Evolutionary conservation across 2,113 vertebrate species (phyloP).

Genomic region (Hystrix cristata): DNA sequence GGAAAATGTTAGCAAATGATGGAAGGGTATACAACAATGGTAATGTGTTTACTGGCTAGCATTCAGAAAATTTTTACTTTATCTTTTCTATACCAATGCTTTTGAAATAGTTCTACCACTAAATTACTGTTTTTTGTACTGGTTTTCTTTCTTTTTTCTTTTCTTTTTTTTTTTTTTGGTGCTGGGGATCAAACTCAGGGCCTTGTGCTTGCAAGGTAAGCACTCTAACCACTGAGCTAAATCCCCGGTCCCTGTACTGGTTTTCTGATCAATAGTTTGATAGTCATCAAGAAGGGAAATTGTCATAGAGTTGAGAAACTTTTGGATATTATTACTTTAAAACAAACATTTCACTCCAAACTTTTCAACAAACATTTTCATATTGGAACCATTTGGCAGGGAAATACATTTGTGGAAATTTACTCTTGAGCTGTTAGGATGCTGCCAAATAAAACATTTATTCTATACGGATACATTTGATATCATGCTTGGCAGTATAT

Average conservation of each 20-base stretch:
- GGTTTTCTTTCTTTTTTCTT: neutral
- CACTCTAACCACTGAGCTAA: too few relatives aligned
- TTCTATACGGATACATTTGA: neutral
- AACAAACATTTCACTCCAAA: neutral
- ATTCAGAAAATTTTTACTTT: neutral
- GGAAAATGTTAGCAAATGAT: neutral
- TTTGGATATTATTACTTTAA: neutral
- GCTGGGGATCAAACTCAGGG: too few relatives aligned
- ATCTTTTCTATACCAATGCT: neutral
- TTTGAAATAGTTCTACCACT: neutral
- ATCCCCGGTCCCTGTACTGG: neutral
- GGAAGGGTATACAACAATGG: neutral
- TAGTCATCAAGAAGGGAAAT: neutral
- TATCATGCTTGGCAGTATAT: neutral
- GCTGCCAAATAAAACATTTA: constrained; percentile 17
- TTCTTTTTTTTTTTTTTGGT: too few relatives aligned
- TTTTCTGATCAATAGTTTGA: neutral
- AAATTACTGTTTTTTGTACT: neutral
- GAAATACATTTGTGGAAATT: neutral
- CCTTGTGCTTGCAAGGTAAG: too few relatives aligned
- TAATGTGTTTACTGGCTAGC: neutral
- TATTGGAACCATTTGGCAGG: neutral
- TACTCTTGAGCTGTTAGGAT: neutral
- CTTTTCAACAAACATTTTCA: constrained; percentile 15
- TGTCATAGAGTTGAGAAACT: neutral